These are phyloP conservation scores for Tethya wilhelma DNA, from an alignment of 37 sponge, comb jelly and placozoan species.

Conservation along the genomic window DNA sequence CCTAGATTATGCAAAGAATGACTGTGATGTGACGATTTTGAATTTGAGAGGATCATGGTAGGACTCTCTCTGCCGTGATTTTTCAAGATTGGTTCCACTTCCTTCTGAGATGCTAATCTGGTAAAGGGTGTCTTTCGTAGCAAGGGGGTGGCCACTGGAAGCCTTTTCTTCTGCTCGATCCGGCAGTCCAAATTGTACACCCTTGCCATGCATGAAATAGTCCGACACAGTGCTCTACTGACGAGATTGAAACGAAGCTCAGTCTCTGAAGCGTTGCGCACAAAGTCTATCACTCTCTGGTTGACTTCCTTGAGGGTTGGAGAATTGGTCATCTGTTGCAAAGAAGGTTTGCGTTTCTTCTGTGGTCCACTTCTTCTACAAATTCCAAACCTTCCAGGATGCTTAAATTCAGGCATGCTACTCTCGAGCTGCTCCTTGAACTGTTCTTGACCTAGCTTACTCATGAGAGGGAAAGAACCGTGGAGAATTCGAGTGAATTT, in stretches of 20 bases:
- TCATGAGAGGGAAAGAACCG: constrained; percentile 37
- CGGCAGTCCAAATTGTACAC: constrained; percentile 38
- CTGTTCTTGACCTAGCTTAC: constrained; percentile 5
- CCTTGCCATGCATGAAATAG: constrained; percentile 39
- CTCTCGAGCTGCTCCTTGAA: not conserved
- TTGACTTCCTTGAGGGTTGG: constrained; percentile 51
- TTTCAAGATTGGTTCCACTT: constrained; percentile 39
- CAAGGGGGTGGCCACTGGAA: constrained; percentile 37
- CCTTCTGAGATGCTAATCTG: constrained; percentile 21
- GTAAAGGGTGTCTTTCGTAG: constrained; percentile 52
- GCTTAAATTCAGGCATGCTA: constrained; percentile 40
- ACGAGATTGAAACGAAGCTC: constrained; percentile 48
- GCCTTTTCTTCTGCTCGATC: constrained; percentile 22
- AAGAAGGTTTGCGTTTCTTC: constrained; percentile 42
- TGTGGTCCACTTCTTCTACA: constrained; percentile 10
- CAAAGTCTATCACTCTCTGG: constrained; percentile 41
- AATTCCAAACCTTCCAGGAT: constrained; percentile 20
- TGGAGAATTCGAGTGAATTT: constrained; percentile 18
- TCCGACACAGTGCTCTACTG: constrained; percentile 44
- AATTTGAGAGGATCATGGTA: not conserved
- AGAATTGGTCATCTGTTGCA: not conserved
- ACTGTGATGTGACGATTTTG: no score
- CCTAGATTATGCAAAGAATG: no score
- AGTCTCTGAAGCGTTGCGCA: not conserved
- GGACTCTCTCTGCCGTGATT: constrained; percentile 26